Evolutionary conservation across 2,888 invertebrate genomes (phyloP), one percentile per base, ranked within the genome.

Genomic region (Diabrotica balteata): DNA sequence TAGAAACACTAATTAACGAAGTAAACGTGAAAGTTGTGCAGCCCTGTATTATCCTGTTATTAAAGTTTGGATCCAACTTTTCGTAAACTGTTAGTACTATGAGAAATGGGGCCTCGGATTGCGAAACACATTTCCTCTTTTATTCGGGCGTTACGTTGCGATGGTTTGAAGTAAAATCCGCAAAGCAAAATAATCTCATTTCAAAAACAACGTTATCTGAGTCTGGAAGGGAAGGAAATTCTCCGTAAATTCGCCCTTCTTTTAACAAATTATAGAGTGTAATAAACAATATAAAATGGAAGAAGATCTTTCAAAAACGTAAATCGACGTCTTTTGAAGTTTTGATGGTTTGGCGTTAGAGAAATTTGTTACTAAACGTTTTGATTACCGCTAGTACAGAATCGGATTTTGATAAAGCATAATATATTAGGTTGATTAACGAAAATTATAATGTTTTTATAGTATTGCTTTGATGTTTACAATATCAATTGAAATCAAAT

Each of bases 101-200:
- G 32, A 32, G 32, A 47, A 47, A 47, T 47, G 10, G 47, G 10
- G 47, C 47, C 10, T 32, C 47, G 32, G 47, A 51, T 11, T 51
- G n/a, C 11, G 11, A 11, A 51, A 51, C 51, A 11, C 10, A 51
- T 51, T 51, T 11, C 11, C 10, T 51, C 11, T 51, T 11, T 51
- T 11, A 11, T 11, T 11, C 51, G 11, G 51, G 11, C n/a, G 11
- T 51, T 11, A 11, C 51, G 7, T 11, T 51, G 51, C 53, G 61
- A 47, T 44, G 49, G n/a, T 32, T 62, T 62, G 46, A 52, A 47
- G 54, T 46, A 11, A 17, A 62, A 54, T 62, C 43, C 62, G 22
- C 62, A 62, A 62, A 62, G 62, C 62, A 54, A 62, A 51, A 54
- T 62, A 62, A 62, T 62, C 62, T 62, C 62, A 49, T 62, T 62